These are phyloP conservation scores for Hippoglossus stenolepis DNA, from an alignment of 2,113 vertebrate genomes.

Conservation along the genomic window DNA sequence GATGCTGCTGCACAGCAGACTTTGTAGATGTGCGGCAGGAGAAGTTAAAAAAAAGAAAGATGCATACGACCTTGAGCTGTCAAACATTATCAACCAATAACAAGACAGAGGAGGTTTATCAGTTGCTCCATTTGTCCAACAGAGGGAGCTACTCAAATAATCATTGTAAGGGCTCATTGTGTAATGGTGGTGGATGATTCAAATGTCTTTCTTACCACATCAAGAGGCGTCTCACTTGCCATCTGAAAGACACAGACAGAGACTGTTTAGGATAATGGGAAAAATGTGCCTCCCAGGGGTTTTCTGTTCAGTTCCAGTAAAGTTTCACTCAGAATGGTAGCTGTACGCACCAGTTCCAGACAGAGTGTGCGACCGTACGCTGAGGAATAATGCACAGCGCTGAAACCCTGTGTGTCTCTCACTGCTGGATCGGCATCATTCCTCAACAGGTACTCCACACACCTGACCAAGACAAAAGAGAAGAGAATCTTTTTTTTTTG, in stretches of 20 bases:
- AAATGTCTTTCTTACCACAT: constrained; percentile 89
- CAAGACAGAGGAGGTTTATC: background rate
- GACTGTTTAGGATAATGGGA: background rate
- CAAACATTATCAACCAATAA: background rate
- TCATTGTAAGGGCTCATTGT: constrained; percentile 23
- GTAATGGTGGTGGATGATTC: background rate
- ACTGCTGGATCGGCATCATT: constrained; percentile 95
- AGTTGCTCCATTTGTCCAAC: background rate
- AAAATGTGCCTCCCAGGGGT: background rate
- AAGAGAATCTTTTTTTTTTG: background rate
- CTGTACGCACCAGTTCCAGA: constrained; percentile 81
- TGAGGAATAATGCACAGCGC: constrained; percentile 93
- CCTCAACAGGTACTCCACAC: constrained; percentile 96
- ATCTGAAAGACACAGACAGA: constrained; percentile 86
- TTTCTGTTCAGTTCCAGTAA: background rate
- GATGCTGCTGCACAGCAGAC: background rate
- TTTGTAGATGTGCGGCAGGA: background rate
- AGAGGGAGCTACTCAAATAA: constrained; percentile 41
- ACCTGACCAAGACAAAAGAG: constrained; percentile 79
- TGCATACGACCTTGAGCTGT: background rate
- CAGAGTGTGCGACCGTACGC: constrained; percentile 83
- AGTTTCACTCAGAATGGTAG: background rate
- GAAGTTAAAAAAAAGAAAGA: too few species aligned
- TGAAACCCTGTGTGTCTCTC: constrained; percentile 94
- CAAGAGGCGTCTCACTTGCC: constrained; percentile 93